Conservation (phyloP, 35 echinoderm and acorn worm species). For the Lytechinus variegatus region DNA sequence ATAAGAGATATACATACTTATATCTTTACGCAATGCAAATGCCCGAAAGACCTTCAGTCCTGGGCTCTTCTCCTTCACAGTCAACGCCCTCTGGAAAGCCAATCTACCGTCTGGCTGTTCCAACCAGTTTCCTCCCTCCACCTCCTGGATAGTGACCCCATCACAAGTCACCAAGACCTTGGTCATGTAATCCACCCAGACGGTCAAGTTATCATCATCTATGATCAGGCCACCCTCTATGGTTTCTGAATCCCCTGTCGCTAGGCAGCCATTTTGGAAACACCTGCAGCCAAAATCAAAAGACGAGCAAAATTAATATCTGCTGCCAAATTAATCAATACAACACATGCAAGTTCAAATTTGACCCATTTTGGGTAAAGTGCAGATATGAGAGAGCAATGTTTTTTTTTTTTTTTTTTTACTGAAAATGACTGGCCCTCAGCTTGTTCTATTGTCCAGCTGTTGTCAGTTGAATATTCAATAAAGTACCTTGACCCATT, state of each 20-base stretch:
- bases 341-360: too few species aligned
- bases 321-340: too few species aligned
- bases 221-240: constrained; percentile 55
- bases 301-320: too few species aligned
- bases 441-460: too few species aligned
- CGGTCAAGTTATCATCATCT: constrained; percentile 47
- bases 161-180: constrained; percentile 64
- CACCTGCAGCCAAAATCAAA: constrained; percentile 34
- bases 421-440: too few species aligned
- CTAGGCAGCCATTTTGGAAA: constrained; percentile 61
- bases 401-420: too few species aligned
- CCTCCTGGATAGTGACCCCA: constrained; percentile 46
- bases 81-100: constrained; percentile 77
- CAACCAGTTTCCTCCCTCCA: constrained; percentile 53
- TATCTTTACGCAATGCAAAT: constrained; percentile 71
- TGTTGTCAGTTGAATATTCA: too few species aligned
- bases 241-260: constrained; percentile 52
- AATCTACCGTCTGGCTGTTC: constrained; percentile 80
- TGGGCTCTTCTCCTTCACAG: constrained; percentile 71
- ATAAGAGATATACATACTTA: constrained; percentile 57
- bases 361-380: too few species aligned
- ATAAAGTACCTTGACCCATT: too few species aligned
- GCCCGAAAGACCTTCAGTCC: constrained; percentile 73
- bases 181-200: constrained; percentile 62
- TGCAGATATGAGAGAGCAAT: too few species aligned